phyloP scores from a whole-genome alignment of 1,140 invertebrate species.

The Tetramorium parvispinum region DNA sequence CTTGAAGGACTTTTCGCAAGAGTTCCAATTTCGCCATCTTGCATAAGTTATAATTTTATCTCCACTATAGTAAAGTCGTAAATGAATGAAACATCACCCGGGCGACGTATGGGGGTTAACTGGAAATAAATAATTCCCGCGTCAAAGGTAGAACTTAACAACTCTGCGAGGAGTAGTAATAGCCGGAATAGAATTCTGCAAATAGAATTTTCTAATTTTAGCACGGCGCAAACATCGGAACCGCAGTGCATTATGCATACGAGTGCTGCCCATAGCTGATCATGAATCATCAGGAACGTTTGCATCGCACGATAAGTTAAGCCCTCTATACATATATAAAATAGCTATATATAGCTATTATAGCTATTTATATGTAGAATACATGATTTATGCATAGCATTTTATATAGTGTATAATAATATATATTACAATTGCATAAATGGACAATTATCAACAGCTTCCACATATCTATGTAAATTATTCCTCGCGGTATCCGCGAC shows the following conservation, averaged over 20 bases:
- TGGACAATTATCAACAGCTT: background rate
- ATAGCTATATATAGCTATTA: background rate
- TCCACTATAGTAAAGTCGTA: background rate
- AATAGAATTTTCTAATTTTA: conserved; percentile 39
- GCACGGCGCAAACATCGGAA: background rate
- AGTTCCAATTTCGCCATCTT: background rate
- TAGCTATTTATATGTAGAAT: background rate
- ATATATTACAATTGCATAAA: background rate
- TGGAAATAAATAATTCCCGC: conserved; percentile 2
- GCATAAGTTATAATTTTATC: background rate
- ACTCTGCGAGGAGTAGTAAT: background rate
- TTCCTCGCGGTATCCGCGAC: background rate
- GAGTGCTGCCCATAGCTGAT: background rate
- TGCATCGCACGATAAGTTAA: background rate
- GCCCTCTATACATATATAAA: background rate
- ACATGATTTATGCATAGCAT: background rate
- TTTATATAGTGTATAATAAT: background rate
- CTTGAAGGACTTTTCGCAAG: background rate
- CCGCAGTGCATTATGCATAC: background rate
- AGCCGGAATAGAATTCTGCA: conserved; percentile 17
- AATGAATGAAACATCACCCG: background rate
- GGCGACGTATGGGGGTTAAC: background rate
- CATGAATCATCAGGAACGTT: background rate
- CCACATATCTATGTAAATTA: conserved; percentile 11
- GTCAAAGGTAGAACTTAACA: background rate